Conservation (phyloP, 2,113 vertebrate genomes). For the Condylura cristata region DNA sequence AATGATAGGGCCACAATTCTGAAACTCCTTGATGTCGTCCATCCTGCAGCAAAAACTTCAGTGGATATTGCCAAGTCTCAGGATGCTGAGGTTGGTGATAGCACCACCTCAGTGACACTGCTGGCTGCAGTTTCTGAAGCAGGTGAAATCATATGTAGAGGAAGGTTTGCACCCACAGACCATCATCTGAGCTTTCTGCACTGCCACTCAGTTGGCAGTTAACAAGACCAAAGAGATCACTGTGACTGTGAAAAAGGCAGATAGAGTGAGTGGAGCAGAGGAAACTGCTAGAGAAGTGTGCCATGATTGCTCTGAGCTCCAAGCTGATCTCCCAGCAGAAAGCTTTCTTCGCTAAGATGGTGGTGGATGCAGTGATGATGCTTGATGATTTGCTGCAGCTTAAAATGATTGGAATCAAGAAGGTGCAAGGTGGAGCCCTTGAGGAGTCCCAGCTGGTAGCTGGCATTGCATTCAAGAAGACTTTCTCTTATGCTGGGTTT, state of each 20-base stretch:
- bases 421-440: conserved; percentile 96
- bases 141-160: conserved; percentile 96
- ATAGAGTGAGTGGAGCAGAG: conserved; percentile 95
- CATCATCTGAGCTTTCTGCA: conserved; percentile 97
- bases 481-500: conserved; percentile 98
- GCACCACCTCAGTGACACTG: conserved; percentile 97
- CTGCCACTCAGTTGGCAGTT: conserved; percentile 93
- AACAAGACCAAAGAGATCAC: conserved; percentile 94
- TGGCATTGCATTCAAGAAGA: conserved; percentile 98
- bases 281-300: conserved; percentile 94
- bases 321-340: conserved; percentile 97
- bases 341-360: conserved; percentile 95
- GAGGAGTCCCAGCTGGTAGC: conserved; percentile 96
- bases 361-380: conserved; percentile 97
- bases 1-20: conserved; percentile 99
- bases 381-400: conserved; percentile 95
- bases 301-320: conserved; percentile 95
- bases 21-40: conserved; percentile 97
- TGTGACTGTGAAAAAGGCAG: conserved; percentile 93
- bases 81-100: conserved; percentile 98
- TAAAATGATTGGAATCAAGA: conserved; percentile 99
- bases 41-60: conserved; percentile 96
- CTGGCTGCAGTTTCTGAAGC: conserved; percentile 96
- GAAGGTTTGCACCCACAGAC: conserved; percentile 98
- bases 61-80: conserved; percentile 99